Evolutionary conservation across 2,797 vertebrate species (phyloP), one percentile per base, ranked within the genome.

Genomic region (Pagetopsis macropterus): DNA sequence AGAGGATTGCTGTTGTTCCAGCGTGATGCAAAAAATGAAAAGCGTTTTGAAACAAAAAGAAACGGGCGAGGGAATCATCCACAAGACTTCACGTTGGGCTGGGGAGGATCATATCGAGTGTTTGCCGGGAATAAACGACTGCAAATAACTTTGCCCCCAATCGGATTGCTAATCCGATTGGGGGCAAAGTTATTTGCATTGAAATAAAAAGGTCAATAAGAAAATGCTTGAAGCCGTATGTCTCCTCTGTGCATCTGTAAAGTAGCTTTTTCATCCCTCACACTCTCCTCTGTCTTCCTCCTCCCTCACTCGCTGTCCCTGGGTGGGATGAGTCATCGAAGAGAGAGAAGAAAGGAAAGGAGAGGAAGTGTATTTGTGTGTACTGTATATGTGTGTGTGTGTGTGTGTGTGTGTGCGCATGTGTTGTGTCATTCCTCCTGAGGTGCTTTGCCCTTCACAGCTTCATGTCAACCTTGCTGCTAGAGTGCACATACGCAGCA

Each of bases 301-400:
- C 83, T 65, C 81, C 68, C 71, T 87, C 75, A 11, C 86, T 67
- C 71, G 27, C 66, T 69, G 83, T 91, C 90, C 88, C 90, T 86
- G 83, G 87, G 90, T 90, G 90, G 88, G 91, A 93, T 93, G 92
- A 93, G 86, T 93, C 93, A 93, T 90, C 86, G 69, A 88, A 84
- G 84, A 79, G 83, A 85, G 87, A 84, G 82, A 76, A 72, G 86
- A 89, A 83, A 84, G 74, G 87, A 84, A 76, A 72, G 65, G 82
- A 87, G 82, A 84, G 76, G 80, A 82, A 79, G 82, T 84, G 88
- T 82, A 69, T 85, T 62, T 41, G 64, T 70, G 72, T 64, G 72
- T 79, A 67, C 73, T 81, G 72, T 72, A 60, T 83, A 3, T 56
- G 49, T 49, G 14, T 43, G 19, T 73, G 76, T 75, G 72, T n/a